These are phyloP conservation scores for Silurus aristotelis DNA, from an alignment of 2,797 vertebrate genomes.

Conservation along the genomic window DNA sequence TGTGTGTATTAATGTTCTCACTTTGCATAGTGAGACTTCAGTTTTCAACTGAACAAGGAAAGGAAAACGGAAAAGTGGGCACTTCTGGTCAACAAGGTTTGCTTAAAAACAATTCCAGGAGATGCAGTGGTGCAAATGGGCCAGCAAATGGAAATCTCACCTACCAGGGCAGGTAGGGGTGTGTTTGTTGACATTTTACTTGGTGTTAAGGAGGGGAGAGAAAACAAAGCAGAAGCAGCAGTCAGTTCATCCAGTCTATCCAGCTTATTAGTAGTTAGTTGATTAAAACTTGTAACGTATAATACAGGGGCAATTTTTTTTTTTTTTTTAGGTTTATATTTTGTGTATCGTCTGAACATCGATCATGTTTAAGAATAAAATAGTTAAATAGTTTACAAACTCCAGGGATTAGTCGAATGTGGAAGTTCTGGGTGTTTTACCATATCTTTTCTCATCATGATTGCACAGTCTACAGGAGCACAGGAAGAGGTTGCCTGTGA, in stretches of 20 bases:
- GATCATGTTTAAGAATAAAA: not conserved
- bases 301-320: not conserved
- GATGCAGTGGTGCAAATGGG: constrained; percentile 77
- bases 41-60: not conserved
- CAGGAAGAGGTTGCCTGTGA: constrained; percentile 85
- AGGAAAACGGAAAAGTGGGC: not conserved
- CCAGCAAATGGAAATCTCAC: constrained; percentile 72
- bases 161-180: constrained; percentile 75
- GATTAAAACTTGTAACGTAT: not conserved
- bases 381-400: not conserved
- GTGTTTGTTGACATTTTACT: constrained; percentile 58
- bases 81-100: constrained; percentile 6
- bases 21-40: not conserved
- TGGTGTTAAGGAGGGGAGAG: constrained; percentile 36
- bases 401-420: not conserved
- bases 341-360: not conserved
- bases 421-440: constrained; percentile 6
- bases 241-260: not conserved
- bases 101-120: constrained; percentile 72
- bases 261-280: not conserved
- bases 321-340: too few species aligned
- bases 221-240: constrained; percentile 39
- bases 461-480: constrained; percentile 74
- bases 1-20: constrained; percentile 47
- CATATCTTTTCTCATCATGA: constrained; percentile 42